A percentile compares a stretch with the other conserved stretches of the same genome.
Conservation (phyloP, 2,797 vertebrate species). For the Gymnodraco acuticeps region DNA sequence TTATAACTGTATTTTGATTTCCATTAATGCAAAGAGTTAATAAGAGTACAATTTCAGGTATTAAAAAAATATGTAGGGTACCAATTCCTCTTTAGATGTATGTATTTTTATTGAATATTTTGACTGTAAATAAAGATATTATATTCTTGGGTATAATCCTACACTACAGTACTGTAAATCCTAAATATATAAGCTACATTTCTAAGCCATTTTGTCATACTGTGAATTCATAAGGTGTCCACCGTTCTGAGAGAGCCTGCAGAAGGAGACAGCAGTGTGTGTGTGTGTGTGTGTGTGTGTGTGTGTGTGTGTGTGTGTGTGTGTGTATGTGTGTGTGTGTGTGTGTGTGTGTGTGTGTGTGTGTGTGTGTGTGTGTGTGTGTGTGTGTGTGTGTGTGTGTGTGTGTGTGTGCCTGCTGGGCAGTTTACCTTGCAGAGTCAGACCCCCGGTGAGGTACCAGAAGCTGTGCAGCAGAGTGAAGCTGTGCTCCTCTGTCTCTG, state of each 20-base stretch:
- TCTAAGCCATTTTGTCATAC: too few relatives aligned
- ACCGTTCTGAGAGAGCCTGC: not conserved
- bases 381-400: too few relatives aligned
- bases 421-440: slow-evolving; percentile 90
- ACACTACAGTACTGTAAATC: not conserved
- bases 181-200: not conserved
- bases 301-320: rapidly evolving
- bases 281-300: not conserved
- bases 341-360: too few relatives aligned
- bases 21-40: not conserved
- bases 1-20: not conserved
- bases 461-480: slow-evolving; percentile 91
- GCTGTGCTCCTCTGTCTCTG: slow-evolving; percentile 82
- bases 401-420: not conserved
- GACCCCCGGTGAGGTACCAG: slow-evolving; percentile 90
- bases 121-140: not conserved
- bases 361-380: too few relatives aligned
- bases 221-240: not conserved
- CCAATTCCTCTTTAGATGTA: not conserved
- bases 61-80: not conserved
- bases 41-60: not conserved
- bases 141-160: not conserved
- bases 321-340: too few relatives aligned
- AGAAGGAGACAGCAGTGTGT: not conserved
- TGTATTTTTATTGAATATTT: not conserved